Evolutionary conservation across 1,140 invertebrate species (phyloP).

Genomic region (Varroa destructor): DNA sequence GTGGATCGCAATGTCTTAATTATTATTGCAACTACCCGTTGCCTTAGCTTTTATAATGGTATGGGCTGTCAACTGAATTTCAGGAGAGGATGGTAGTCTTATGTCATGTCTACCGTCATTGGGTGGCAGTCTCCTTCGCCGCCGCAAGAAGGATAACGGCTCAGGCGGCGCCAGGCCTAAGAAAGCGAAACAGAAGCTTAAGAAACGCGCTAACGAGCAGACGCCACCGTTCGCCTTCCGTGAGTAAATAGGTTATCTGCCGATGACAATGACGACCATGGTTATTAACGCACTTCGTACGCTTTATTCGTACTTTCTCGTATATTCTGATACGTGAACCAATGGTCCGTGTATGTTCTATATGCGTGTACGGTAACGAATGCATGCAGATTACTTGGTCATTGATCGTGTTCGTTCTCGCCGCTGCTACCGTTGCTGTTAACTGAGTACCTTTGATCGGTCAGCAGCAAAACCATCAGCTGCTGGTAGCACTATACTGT

Average conservation of each 20-base stretch:
- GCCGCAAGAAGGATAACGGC: background rate
- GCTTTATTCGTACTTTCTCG: too few relatives aligned
- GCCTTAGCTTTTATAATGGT: too few relatives aligned
- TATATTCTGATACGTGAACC: too few relatives aligned
- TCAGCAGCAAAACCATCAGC: too few relatives aligned
- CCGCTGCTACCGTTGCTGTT: too few relatives aligned
- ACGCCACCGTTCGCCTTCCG: slow-evolving; percentile 23
- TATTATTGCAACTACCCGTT: too few relatives aligned
- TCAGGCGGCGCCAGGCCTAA: background rate
- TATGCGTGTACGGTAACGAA: too few relatives aligned
- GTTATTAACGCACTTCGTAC: background rate
- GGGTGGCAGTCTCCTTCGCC: slow-evolving; percentile 3
- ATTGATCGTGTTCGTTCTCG: too few relatives aligned
- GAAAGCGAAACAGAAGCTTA: background rate
- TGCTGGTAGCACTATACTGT: too few relatives aligned
- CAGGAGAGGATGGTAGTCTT: slow-evolving; percentile 3
- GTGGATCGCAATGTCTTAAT: too few relatives aligned
- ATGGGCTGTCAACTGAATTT: background rate
- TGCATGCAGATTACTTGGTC: background rate
- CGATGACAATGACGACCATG: background rate
- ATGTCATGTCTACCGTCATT: slow-evolving; percentile 21
- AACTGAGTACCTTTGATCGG: too few relatives aligned
- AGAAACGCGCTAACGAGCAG: slow-evolving; percentile 19
- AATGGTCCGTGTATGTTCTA: too few relatives aligned
- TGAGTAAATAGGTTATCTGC: background rate